Evolutionary conservation across 1,140 invertebrate species (phyloP).

Genomic region (Eupeodes corollae): DNA sequence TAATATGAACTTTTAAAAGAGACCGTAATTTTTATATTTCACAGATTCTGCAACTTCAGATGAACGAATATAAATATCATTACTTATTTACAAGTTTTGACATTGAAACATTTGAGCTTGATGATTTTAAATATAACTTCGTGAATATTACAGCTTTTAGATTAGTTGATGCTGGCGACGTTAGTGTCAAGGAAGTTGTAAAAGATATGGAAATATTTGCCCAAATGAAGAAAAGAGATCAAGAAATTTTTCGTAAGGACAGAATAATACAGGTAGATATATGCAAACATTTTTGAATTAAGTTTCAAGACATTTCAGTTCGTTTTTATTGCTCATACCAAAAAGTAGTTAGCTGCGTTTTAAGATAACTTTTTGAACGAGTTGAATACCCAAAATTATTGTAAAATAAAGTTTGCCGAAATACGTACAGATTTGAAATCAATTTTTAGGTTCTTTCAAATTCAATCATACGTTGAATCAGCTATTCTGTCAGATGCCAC

Average conservation of each 20-base stretch:
- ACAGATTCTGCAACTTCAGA: slow-evolving; percentile 46
- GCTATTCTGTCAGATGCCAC: too few species aligned
- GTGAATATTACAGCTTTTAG: slow-evolving; percentile 89
- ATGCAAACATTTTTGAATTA: not conserved
- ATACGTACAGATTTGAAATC: too few species aligned
- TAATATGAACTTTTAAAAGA: too few species aligned
- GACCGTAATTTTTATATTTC: not conserved
- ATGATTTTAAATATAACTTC: slow-evolving; percentile 88
- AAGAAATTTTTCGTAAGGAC: not conserved
- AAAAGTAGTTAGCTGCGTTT: too few species aligned
- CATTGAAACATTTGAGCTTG: slow-evolving; percentile 79
- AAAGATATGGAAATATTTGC: slow-evolving; percentile 60
- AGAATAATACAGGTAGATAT: slow-evolving; percentile 15
- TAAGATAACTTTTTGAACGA: too few species aligned
- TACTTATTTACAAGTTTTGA: slow-evolving; percentile 90
- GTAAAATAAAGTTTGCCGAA: too few species aligned
- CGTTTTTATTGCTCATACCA: too few species aligned
- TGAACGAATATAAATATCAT: slow-evolving; percentile 89
- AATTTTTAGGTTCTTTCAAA: too few species aligned
- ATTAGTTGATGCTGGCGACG: slow-evolving; percentile 65
- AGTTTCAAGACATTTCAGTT: too few species aligned
- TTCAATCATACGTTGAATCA: too few species aligned
- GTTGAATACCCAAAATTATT: too few species aligned
- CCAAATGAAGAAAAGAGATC: not conserved
- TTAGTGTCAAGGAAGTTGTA: slow-evolving; percentile 60